Base-by-base conservation (phyloP, 2,113 vertebrate species). In the Lamprologus sp. region DNA sequence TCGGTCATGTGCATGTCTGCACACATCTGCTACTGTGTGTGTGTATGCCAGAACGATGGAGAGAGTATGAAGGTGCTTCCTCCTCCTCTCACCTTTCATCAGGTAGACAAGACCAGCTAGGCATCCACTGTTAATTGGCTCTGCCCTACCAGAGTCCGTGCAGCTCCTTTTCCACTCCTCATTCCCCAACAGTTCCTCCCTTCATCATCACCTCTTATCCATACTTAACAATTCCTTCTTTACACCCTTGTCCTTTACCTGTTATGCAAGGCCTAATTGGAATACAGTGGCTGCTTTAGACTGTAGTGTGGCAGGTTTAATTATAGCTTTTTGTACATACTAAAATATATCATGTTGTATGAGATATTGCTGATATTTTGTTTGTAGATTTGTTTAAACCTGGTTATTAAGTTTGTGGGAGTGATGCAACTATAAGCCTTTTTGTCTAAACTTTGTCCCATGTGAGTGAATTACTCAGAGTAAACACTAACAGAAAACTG, bases 61-160 rank as follows among this genome's bases (percentile, higher is more conserved):
- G 26, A 51, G 73, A n/a, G 73, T 19, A 33, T 13, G 45, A 42
- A 55, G 19, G 10, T 54, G 12, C 68, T 83, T 26, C 70, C 15
- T 88, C 15, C 40, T 65, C 33, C 33, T 87, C 75, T 88, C 89
- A 88, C 80, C 84, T 92, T 89, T 87, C 54, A 82, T 58, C 83
- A 21, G 79, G 54, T 82, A 14, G 73, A 79, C 80, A 12, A 82
- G 35, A 13, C 28, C 28, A 4, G 55, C 89, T 83, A 86, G 79
- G 45, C 83, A 87, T 47, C 70, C 70, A 83, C 86, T 89, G 88
- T 81, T 82, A 23, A 2, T 86, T 81, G 37, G 60, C 79, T 87
- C 80, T 21, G 19, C 80, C 31, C 49, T 70, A 19, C 63, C 47
- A 17, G 7, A 47, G 40, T 17, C 70, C 15, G 11, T 68, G 47